Evolutionary conservation across 2,888 invertebrate genomes (phyloP).

Genomic region (Nephrotoma guestfalica): DNA sequence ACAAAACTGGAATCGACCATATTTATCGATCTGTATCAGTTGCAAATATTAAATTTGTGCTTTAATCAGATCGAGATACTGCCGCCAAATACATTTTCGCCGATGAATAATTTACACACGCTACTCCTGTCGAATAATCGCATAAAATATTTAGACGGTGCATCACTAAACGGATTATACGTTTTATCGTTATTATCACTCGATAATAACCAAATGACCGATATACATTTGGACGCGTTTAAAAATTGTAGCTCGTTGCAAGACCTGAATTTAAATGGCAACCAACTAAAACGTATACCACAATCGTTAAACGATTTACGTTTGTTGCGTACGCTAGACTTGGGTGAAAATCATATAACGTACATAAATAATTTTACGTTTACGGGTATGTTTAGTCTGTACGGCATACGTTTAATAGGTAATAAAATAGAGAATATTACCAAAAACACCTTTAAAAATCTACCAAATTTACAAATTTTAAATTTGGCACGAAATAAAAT

Average conservation of each 20-base stretch:
- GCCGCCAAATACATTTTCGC: slow-evolving; percentile 75
- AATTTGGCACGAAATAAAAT: slow-evolving; percentile 81
- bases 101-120: slow-evolving; percentile 85
- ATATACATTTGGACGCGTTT: slow-evolving; percentile 76
- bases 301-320: slow-evolving; percentile 72
- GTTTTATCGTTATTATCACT: slow-evolving; percentile 72
- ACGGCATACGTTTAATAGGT: slow-evolving; percentile 75
- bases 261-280: slow-evolving; percentile 80
- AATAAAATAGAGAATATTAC: slow-evolving; percentile 74
- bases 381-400: slow-evolving; percentile 69
- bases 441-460: slow-evolving; percentile 60
- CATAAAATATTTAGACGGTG: slow-evolving; percentile 69
- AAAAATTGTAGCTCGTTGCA: slow-evolving; percentile 80
- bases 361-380: slow-evolving; percentile 69
- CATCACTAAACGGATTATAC: slow-evolving; percentile 75
- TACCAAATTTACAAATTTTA: slow-evolving; percentile 69
- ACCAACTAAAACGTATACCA: slow-evolving; percentile 66
- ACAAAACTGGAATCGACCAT: slow-evolving; percentile 67
- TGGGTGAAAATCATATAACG: slow-evolving; percentile 81
- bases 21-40: slow-evolving; percentile 71
- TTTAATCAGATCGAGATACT: slow-evolving; percentile 72
- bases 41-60: slow-evolving; percentile 73
- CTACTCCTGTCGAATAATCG: slow-evolving; percentile 74
- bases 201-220: slow-evolving; percentile 72
- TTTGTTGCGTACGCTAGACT: slow-evolving; percentile 70